Base-by-base conservation (phyloP, 2,797 vertebrate genomes). In the Poecilia velifera region DNA sequence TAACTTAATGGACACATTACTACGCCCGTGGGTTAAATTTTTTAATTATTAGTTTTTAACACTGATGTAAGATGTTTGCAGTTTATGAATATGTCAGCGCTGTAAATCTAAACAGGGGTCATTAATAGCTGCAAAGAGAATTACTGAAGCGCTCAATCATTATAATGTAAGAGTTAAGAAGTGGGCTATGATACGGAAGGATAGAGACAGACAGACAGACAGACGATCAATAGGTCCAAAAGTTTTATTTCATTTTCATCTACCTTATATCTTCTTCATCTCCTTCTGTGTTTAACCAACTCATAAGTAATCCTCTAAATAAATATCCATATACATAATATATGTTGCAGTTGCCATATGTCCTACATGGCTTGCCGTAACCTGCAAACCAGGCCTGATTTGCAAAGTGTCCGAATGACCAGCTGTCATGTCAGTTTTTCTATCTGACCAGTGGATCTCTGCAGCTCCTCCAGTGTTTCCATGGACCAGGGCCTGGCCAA, bases 91-190 rank as follows among this genome's bases (percentile, higher is more conserved):
- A 83, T 88, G 76, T 87, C 86, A 89, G 88, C 78, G 76, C 28
- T 88, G 70, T 92, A 89, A 93, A 91, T 91, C 87, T 78, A 84
- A 88, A 87, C 73, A 80, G 10, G 68, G 51, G 74, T 88, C 72
- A 86, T 89, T 85, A 88, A 76, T 84, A 86, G 82, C 74, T 76
- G 62, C 28, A 79, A 82, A 72, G 77, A 72, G 78, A 75, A 72
- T 88, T 74, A 85, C 2, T 73, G 49, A 83, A 31, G 79, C 81
- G 73, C 78, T 53, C 2, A 46, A 59, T 68, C 36, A 41, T 66
- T 20, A 1, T 3, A 22, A 36, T 22, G 62, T 4, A 62, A 62
- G 6, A 18, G 5, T 62, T 34, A 62, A 62, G 57, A 16, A 34
- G 31, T 51, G 49, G 47, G 47, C 47, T 31, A 31, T 28, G 28